These are phyloP conservation scores for Ceyx melanurus DNA, from an alignment of 2,113 vertebrate genomes.

Conservation along the genomic window DNA sequence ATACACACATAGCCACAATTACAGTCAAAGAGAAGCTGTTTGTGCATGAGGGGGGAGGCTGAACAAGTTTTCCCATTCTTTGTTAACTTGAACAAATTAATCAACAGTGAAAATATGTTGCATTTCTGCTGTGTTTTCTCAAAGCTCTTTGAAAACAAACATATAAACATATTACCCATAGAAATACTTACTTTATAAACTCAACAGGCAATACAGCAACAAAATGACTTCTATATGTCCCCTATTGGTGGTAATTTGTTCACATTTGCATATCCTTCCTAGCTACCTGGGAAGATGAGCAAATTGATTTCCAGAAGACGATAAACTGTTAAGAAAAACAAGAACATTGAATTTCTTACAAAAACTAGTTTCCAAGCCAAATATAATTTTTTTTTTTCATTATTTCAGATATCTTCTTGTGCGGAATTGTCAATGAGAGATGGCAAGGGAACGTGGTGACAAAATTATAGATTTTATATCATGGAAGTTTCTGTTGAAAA, in stretches of 20 bases:
- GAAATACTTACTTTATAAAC: not conserved
- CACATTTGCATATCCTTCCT: not conserved
- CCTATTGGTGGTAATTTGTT: not conserved
- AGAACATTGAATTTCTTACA: not conserved
- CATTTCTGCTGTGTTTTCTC: not conserved
- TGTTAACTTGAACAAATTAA: not conserved
- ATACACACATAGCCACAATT: not conserved
- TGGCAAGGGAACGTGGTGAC: accelerated
- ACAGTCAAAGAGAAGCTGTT: not conserved
- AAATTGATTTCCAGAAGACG: not conserved
- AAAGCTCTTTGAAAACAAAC: not conserved
- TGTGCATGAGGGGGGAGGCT: not conserved
- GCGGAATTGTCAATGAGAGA: not conserved
- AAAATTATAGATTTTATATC: not conserved
- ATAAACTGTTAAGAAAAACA: not conserved
- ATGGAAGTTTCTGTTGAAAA: not conserved
- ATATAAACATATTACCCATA: not conserved
- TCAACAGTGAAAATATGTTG: not conserved
- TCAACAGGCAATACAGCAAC: not conserved
- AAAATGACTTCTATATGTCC: not conserved
- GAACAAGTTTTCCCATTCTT: not conserved
- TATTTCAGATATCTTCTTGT: not conserved
- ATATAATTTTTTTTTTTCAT: accelerated
- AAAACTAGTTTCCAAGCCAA: not conserved
- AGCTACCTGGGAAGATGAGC: not conserved